Conservation (phyloP, 2,888 invertebrate species). For the Acanthosepion lycidas region DNA sequence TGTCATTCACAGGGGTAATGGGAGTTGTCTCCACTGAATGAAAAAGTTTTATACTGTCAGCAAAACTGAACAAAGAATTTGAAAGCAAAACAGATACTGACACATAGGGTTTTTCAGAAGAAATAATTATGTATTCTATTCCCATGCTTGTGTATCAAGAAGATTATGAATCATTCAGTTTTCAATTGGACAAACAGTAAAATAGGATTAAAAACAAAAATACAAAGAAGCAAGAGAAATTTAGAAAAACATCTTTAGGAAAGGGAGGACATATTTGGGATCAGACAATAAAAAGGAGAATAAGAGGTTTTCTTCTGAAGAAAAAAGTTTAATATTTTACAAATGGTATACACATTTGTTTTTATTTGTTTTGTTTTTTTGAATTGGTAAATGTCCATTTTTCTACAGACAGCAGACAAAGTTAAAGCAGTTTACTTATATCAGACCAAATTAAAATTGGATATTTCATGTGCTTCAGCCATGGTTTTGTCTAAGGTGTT, state of each 20-base stretch:
- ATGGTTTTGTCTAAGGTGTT: not conserved
- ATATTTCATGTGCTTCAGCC: not conserved
- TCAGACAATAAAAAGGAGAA: not conserved
- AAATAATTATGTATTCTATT: not conserved
- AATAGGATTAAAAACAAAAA: not conserved
- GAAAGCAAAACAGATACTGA: conserved; percentile 2
- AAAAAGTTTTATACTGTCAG: not conserved
- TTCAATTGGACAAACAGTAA: no score
- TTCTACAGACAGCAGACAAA: no score
- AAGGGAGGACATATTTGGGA: not conserved
- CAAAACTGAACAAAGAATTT: not conserved
- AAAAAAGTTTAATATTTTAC: conserved; percentile 7
- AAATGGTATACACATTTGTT: conserved; percentile 18
- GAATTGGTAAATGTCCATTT: no score
- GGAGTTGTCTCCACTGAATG: not conserved
- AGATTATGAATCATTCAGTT: not conserved
- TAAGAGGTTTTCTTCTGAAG: not conserved
- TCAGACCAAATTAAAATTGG: no score
- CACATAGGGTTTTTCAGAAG: not conserved
- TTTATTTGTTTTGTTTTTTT: no score
- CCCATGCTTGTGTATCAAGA: not conserved
- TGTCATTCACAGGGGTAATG: not conserved
- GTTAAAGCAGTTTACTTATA: no score
- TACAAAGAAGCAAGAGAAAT: not conserved
- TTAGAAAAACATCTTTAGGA: no score